These are phyloP conservation scores for Todus mexicanus DNA, from an alignment of 2,797 vertebrate genomes.

Conservation along the genomic window DNA sequence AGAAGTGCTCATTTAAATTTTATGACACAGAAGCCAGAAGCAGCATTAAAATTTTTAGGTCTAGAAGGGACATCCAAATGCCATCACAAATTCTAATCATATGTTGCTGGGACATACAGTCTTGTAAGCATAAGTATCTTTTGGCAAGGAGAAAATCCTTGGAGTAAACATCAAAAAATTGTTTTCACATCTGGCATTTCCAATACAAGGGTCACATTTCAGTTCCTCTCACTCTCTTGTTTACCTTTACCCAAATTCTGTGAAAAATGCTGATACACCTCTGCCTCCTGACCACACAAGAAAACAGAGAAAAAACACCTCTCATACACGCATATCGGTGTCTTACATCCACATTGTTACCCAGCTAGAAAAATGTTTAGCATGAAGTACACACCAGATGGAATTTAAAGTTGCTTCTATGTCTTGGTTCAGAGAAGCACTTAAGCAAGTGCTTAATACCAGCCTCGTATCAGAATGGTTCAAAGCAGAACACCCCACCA, in stretches of 20 bases:
- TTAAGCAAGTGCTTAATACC: not conserved
- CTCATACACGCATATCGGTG: not conserved
- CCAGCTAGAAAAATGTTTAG: not conserved
- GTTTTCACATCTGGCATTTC: not conserved
- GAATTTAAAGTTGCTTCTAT: not conserved
- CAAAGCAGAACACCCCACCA: not conserved
- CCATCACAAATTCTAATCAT: constrained; percentile 24
- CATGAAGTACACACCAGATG: not conserved
- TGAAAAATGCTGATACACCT: not conserved
- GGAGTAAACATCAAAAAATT: not conserved
- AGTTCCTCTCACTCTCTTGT: not conserved
- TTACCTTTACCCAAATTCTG: not conserved
- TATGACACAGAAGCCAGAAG: not conserved
- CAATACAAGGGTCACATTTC: not conserved
- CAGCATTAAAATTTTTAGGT: not conserved
- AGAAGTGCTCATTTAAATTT: constrained; percentile 5
- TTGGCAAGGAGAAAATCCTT: constrained; percentile 14
- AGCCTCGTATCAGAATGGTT: not conserved
- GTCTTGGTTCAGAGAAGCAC: not conserved
- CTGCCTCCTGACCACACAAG: not conserved
- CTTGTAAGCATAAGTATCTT: not conserved
- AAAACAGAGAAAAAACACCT: not conserved
- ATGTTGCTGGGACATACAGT: not conserved
- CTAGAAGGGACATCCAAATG: not conserved
- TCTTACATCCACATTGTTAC: not conserved